phyloP scores from a whole-genome alignment of 2,113 vertebrate species.

The Vulpes ferrilata region DNA sequence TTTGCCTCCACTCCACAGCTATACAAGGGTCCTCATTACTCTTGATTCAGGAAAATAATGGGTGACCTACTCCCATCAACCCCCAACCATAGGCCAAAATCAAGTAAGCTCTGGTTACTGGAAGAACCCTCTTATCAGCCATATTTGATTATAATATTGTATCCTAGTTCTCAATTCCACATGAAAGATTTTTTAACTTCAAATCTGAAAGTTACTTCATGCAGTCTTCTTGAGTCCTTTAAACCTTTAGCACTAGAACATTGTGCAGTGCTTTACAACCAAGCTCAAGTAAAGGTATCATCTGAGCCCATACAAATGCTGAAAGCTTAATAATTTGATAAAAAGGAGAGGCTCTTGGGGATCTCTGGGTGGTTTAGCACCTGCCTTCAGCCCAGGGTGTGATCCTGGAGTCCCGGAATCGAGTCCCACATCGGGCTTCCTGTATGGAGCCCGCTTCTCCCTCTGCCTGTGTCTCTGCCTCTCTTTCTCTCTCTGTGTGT shows the following conservation, averaged over 20 bases:
- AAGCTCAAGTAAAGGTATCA: not conserved
- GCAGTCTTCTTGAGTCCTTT: not conserved
- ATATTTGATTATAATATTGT: not conserved
- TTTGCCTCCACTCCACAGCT: not conserved
- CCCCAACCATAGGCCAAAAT: not conserved
- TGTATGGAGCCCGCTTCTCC: no score
- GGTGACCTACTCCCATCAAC: not conserved
- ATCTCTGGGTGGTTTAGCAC: no score
- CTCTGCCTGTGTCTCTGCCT: no score
- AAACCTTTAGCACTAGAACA: not conserved
- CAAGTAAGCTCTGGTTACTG: not conserved
- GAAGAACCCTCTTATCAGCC: not conserved
- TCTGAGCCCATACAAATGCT: not conserved
- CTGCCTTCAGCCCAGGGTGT: no score
- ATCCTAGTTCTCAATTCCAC: not conserved
- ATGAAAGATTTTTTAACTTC: conserved; percentile 40
- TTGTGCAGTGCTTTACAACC: not conserved
- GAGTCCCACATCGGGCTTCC: no score
- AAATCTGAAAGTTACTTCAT: conserved; percentile 36
- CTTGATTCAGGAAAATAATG: not conserved
- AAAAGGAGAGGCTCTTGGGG: not conserved
- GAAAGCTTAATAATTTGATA: not conserved
- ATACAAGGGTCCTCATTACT: not conserved
- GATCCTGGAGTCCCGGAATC: no score
- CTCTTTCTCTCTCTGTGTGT: no score